These are phyloP conservation scores for Orthochromis malagaraziensis DNA, from an alignment of 2,113 vertebrate species.

Conservation along the genomic window DNA sequence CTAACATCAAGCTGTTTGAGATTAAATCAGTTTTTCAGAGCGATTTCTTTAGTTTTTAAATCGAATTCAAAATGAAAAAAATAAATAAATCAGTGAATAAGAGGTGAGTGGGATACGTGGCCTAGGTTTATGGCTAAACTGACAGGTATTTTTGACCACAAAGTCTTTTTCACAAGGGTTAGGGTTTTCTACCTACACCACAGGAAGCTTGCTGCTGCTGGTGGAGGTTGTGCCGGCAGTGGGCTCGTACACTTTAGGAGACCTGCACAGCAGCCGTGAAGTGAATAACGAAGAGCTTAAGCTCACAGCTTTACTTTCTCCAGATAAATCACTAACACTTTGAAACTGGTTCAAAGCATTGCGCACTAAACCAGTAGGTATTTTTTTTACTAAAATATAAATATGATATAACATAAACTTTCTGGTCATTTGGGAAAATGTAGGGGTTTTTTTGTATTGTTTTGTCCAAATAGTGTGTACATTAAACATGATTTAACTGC, in stretches of 20 bases:
- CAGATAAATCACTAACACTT: not conserved
- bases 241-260: not conserved
- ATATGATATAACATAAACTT: not conserved
- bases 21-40: not conserved
- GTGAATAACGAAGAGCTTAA: not conserved
- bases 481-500: not conserved
- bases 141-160: not conserved
- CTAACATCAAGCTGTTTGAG: not conserved
- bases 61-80: not conserved
- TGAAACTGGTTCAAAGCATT: not conserved
- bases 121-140: not conserved
- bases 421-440: not conserved
- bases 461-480: not conserved
- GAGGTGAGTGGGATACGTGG: not conserved
- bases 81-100: not conserved
- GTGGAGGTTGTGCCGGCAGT: not conserved
- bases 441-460: not conserved
- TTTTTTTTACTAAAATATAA: not conserved
- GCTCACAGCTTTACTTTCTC: not conserved
- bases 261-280: not conserved
- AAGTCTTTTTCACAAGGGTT: not conserved
- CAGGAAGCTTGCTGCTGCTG: not conserved
- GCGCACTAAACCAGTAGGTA: not conserved
- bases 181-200: not conserved
- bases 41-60: not conserved